Evolutionary conservation across 2,888 invertebrate species (phyloP).

Genomic region (Lithophane semibrunnea): DNA sequence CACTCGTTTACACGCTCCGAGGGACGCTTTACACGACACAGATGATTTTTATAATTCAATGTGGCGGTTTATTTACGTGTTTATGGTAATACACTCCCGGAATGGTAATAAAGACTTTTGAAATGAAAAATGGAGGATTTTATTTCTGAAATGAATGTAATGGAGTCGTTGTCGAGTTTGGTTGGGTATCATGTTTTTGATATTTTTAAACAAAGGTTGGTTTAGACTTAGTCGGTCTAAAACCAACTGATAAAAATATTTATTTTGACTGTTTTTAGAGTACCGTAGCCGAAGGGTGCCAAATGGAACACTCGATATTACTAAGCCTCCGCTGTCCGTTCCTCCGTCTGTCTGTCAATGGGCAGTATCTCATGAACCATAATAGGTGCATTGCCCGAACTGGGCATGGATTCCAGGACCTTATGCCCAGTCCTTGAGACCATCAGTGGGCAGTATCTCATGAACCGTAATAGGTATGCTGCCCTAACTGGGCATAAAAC

Average conservation of each 20-base stretch:
- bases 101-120: slow-evolving; percentile 50
- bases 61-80: slow-evolving; percentile 54
- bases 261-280: background rate
- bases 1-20: slow-evolving; percentile 60
- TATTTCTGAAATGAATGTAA: slow-evolving; percentile 27
- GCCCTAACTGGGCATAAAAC: background rate
- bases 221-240: background rate
- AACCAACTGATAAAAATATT: too few species aligned
- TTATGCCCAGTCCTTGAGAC: background rate
- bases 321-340: too few species aligned
- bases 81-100: slow-evolving; percentile 61
- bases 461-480: too few species aligned
- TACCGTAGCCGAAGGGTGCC: too few species aligned
- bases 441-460: background rate
- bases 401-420: background rate
- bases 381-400: background rate
- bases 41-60: slow-evolving; percentile 65
- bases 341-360: too few species aligned
- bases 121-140: slow-evolving; percentile 43
- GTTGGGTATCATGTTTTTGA: slow-evolving; percentile 4
- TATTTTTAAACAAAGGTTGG: background rate
- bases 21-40: slow-evolving; percentile 57
- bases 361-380: too few species aligned
- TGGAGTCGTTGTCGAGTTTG: slow-evolving; percentile 29
- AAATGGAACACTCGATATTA: too few species aligned